These are phyloP conservation scores for Melipona beecheii DNA, from an alignment of 2,888 invertebrate species.

Conservation along the genomic window DNA sequence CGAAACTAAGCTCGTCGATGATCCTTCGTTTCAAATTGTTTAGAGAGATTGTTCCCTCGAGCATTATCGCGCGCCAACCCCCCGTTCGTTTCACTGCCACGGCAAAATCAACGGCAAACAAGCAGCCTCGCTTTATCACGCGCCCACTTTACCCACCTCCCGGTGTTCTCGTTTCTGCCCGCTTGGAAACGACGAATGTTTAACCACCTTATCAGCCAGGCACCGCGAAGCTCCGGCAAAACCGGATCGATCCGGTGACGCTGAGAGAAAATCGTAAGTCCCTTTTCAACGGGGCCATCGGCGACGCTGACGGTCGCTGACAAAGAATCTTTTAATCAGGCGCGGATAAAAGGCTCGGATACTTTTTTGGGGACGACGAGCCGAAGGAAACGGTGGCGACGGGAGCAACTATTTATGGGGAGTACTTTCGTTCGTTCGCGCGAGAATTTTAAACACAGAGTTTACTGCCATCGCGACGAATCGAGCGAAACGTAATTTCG, in stretches of 20 bases:
- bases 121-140: conserved; percentile 4
- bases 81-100: neutral
- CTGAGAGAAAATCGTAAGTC: conserved; percentile 35
- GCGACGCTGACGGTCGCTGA: conserved; percentile 32
- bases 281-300: conserved; percentile 24
- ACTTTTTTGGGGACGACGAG: neutral
- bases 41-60: neutral
- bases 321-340: conserved; percentile 62
- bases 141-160: neutral
- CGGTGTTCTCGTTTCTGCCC: conserved; percentile 16
- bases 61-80: neutral
- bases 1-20: neutral
- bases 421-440: neutral
- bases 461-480: too few relatives aligned
- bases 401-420: neutral
- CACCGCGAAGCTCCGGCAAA: conserved; percentile 11
- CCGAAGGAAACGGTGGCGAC: neutral
- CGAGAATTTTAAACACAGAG: neutral
- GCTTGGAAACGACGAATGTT: conserved; percentile 31
- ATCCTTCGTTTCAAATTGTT: neutral
- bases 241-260: conserved; percentile 35
- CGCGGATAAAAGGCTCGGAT: conserved; percentile 53
- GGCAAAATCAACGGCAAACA: conserved; percentile 10
- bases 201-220: conserved; percentile 38
- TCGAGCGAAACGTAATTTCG: too few relatives aligned